Base-by-base conservation (phyloP, 2,888 invertebrate genomes). In the Pseudococcus longispinus region DNA sequence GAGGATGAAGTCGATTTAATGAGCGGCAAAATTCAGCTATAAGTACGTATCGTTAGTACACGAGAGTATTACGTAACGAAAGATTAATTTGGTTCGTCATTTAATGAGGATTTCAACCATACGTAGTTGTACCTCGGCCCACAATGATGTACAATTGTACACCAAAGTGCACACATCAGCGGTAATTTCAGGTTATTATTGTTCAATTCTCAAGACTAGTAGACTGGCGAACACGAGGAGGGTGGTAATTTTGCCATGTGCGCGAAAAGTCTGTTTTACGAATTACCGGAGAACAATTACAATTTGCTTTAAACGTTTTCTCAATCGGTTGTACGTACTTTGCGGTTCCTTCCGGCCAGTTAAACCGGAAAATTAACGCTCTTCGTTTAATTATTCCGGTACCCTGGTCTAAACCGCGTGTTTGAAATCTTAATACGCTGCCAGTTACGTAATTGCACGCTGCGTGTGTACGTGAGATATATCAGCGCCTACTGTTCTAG, bases 331-430 rank as follows among this genome's bases (percentile, higher is more conserved):
- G 42, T 80, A 74, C 37, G 37, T 37, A 42, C 32, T 80, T 80
- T 83, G n/a, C 23, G 51, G 42, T 84, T 55, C 84, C 84, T 84
- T 84, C 84, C 84, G 60, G 84, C 42, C 84, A 23, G 84, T 84
- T 65, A 65, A 84, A 84, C 84, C 84, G 84, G 84, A 84, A 84
- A 84, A 84, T 84, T 84, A 65, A 84, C 84, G 60, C 42, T n/a
- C 46, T 42, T 84, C 84, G 84, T 23, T 60, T 84, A 84, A 84
- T 84, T 84, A 84, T 84, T 84, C 84, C 42, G 65, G 84, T 55
- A 84, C 26, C 29, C 55, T n/a, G 20, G 23, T 83, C 18, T 32
- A 26, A 15, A n/a, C 29, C 84, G 84, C 65, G 23, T 84, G 84
- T 84, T 70, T 84, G 51, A 51, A 83, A 83, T 83, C 26, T 55